Conservation (phyloP, 2,888 invertebrate genomes). For the Heteropelma amictum region DNA sequence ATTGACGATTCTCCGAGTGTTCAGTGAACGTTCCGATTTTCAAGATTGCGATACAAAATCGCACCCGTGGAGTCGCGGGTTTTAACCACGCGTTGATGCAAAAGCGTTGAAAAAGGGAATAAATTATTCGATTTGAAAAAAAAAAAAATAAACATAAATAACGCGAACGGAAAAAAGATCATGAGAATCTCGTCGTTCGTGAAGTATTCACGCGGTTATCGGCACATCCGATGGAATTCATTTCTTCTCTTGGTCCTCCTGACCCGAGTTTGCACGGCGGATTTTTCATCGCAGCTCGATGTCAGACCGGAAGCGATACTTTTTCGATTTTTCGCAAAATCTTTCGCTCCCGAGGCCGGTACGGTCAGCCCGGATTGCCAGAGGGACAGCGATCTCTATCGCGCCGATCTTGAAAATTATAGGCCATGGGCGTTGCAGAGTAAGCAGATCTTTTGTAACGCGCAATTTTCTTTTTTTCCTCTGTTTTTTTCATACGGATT, state of each 20-base stretch:
- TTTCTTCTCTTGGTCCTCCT: slow-evolving; percentile 1
- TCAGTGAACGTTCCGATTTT: slow-evolving; percentile 58
- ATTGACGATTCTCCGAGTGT: slow-evolving; percentile 64
- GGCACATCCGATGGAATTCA: background rate
- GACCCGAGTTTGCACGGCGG: too few relatives aligned
- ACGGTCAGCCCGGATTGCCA: slow-evolving; percentile 63
- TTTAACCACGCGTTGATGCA: background rate
- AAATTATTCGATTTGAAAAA: background rate
- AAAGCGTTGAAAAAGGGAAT: background rate
- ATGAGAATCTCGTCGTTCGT: too few relatives aligned
- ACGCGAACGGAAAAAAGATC: too few relatives aligned
- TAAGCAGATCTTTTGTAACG: slow-evolving; percentile 58
- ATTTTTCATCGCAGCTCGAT: too few relatives aligned
- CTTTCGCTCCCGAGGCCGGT: slow-evolving; percentile 64
- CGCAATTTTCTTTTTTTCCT: background rate
- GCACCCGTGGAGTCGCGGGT: background rate
- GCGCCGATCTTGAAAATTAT: slow-evolving; percentile 62
- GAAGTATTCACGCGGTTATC: background rate
- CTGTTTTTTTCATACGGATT: background rate
- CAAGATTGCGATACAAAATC: slow-evolving; percentile 47
- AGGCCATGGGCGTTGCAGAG: slow-evolving; percentile 72
- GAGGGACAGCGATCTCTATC: slow-evolving; percentile 64
- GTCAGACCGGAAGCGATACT: slow-evolving; percentile 65
- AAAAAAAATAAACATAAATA: too few relatives aligned
- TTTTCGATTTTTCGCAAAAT: slow-evolving; percentile 60